Evolutionary conservation across 2,888 invertebrate genomes (phyloP), one percentile per base, ranked within the genome.

Genomic region (Sussaba pulchella): DNA sequence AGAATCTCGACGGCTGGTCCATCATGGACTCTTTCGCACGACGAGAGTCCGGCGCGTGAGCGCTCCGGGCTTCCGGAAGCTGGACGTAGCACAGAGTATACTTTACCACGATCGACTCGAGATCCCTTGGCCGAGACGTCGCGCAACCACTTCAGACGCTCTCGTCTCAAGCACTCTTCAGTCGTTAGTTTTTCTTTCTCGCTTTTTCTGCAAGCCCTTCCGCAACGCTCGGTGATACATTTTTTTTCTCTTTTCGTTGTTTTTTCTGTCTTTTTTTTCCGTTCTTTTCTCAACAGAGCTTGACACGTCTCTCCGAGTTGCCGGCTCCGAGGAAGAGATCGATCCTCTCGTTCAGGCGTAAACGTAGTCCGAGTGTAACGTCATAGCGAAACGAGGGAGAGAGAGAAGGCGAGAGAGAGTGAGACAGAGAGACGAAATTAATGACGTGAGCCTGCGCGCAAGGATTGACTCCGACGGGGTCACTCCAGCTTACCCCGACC

Each of bases 101-200:
- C 57, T 70, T 26, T 19, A 17, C 31, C 70, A 45, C 57, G 70
- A 70, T 57, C 70, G 10, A 26, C 69, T 54, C 69, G 26, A 69
- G 69, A 41, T 24, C 52, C 41, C 17, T 17, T 41, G 43, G 45
- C 43, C n/a, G 61, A 36, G 45, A 80, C 61, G 61, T 67, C 71
- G 54, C 39, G 41, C 57, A 59, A 47, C 79, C 79, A 66, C 79
- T 74, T 47, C 70, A 66, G 79, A 70, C 70, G 63, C 67, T 61
- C 78, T 72, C 52, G 50, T 19, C n/a, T 61, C 61, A 64, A 77
- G 76, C 24, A 61, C 72, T 45, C 78, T 67, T 67, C 67, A 45
- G 41, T 66, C 70, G 57, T 79, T 70, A 47, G 45, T 64, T 66
- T 43, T 24, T 41, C 26, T n/a, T 17, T 59, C 21, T 9, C 14